Evolutionary conservation across 1,140 invertebrate species (phyloP).

Genomic region (Eubasilissa regina): DNA sequence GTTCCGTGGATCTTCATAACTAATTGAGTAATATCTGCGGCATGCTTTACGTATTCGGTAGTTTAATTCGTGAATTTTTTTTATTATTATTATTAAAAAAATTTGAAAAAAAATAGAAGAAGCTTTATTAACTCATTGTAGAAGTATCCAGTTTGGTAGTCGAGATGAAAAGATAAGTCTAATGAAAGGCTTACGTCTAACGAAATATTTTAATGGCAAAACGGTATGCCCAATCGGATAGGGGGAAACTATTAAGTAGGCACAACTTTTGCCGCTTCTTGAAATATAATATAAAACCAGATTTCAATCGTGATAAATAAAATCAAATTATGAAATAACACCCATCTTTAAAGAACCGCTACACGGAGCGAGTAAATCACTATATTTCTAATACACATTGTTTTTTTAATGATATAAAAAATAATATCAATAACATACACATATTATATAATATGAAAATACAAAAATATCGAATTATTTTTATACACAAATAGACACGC

Average conservation of each 20-base stretch:
- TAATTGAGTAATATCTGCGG: too few species aligned
- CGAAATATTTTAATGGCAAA: constrained; percentile 5
- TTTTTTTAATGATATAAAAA: too few species aligned
- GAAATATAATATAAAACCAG: constrained; percentile 30
- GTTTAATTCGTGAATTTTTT: too few species aligned
- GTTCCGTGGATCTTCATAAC: too few species aligned
- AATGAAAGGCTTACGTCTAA: not conserved
- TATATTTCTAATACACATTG: not conserved
- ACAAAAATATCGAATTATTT: too few species aligned
- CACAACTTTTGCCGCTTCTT: constrained; percentile 9
- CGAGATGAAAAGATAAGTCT: constrained; percentile 1
- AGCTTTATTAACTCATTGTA: not conserved
- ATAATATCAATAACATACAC: too few species aligned
- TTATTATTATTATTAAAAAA: too few species aligned
- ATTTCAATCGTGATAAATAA: constrained; percentile 24
- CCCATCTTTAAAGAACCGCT: constrained; percentile 10
- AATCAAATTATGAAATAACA: constrained; percentile 9
- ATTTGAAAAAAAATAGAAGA: too few species aligned
- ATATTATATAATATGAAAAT: too few species aligned
- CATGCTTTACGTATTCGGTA: too few species aligned
- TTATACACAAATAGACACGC: too few species aligned
- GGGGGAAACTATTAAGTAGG: not conserved
- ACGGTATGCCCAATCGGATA: not conserved
- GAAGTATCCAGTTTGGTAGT: constrained; percentile 5
- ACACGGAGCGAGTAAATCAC: constrained; percentile 1